Conservation (phyloP, 2,797 vertebrate genomes). For the Peromyscus eremicus region DNA sequence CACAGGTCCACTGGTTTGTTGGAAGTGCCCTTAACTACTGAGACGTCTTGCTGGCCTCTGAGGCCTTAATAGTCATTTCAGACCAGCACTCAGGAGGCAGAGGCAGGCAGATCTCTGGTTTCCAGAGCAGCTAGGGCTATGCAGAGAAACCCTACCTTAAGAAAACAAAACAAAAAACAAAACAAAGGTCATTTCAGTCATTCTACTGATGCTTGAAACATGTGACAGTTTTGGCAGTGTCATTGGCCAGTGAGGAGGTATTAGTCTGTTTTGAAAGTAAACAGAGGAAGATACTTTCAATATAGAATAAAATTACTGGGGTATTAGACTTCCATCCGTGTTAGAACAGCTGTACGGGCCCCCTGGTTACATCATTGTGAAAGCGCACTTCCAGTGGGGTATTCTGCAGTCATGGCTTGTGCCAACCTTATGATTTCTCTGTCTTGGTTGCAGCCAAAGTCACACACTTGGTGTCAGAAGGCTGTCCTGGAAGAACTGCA, state of each 20-base stretch:
- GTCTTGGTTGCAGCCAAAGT: constrained; percentile 91
- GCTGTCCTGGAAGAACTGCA: constrained; percentile 93
- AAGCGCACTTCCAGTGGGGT: constrained; percentile 75
- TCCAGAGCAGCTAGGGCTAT: too few relatives aligned
- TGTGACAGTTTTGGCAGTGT: constrained; percentile 9
- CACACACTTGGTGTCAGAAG: constrained; percentile 95
- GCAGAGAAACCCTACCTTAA: too few relatives aligned
- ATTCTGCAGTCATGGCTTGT: constrained; percentile 78
- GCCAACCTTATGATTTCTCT: constrained; percentile 72
- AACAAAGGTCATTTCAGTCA: not conserved
- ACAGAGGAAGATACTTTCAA: constrained; percentile 71
- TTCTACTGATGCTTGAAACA: constrained; percentile 10
- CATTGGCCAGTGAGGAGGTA: not conserved
- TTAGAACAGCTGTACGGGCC: constrained; percentile 81
- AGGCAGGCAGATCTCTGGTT: too few relatives aligned
- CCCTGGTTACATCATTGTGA: constrained; percentile 50
- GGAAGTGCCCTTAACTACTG: not conserved
- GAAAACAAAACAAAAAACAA: too few relatives aligned
- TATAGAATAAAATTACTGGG: constrained; percentile 79
- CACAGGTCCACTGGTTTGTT: not conserved
- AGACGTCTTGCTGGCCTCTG: not conserved
- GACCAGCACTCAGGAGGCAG: too few relatives aligned
- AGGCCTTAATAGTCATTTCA: constrained; percentile 18
- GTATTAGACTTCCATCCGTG: constrained; percentile 83
- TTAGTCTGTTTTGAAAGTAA: constrained; percentile 68